Evolutionary conservation across 2,113 vertebrate genomes (phyloP).

Genomic region (Eulemur macaco): DNA sequence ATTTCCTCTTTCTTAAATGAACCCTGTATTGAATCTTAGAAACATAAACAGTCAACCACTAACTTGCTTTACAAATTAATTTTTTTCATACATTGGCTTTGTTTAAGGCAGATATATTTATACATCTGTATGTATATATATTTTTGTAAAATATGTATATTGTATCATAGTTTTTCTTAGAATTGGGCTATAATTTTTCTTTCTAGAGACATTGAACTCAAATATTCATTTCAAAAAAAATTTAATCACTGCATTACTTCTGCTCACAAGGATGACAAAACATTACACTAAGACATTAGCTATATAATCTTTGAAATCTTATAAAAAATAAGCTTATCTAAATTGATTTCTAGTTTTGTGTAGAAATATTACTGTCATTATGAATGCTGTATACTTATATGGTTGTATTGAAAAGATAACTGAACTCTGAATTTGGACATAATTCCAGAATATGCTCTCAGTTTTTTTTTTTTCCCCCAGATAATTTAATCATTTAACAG

Average conservation of each 20-base stretch:
- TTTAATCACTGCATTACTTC: background rate
- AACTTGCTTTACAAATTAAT: background rate
- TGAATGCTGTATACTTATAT: background rate
- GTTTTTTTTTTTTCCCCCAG: background rate
- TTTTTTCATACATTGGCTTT: background rate
- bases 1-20: background rate
- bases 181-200: background rate
- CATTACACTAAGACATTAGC: background rate
- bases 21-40: background rate
- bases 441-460: background rate
- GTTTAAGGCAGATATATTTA: slow-evolving; percentile 14
- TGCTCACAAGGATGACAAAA: background rate
- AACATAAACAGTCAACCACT: background rate
- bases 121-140: background rate
- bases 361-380: background rate
- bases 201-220: background rate
- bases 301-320: background rate
- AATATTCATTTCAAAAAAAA: background rate
- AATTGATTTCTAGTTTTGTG: slow-evolving; percentile 31
- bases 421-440: background rate
- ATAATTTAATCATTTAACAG: background rate
- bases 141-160: background rate
- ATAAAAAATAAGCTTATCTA: background rate
- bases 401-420: background rate
- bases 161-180: background rate